phyloP scores from a whole-genome alignment of 1,140 invertebrate genomes.

The Nephotettix cincticeps region DNA sequence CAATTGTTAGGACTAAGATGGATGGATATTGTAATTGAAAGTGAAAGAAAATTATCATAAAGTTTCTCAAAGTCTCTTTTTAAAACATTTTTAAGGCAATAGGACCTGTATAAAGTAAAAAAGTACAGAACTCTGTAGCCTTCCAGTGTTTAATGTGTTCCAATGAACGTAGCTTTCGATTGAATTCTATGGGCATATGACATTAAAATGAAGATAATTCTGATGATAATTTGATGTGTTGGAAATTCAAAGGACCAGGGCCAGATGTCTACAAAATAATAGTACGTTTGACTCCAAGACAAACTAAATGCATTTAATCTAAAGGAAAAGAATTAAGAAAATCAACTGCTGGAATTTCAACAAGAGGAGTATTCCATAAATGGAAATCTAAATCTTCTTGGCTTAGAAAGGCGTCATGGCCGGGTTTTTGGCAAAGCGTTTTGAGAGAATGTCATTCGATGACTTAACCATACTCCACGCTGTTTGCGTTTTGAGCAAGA shows the following conservation, averaged over 20 bases:
- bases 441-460: conserved; percentile 39
- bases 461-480: conserved; percentile 36
- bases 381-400: neutral
- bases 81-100: conserved; percentile 42
- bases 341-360: conserved; percentile 21
- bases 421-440: neutral
- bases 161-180: conserved; percentile 45
- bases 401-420: neutral
- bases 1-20: neutral
- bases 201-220: conserved; percentile 24
- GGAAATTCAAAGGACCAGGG: neutral
- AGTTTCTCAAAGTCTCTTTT: conserved; percentile 40
- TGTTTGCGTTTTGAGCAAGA: conserved; percentile 45
- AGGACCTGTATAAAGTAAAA: conserved; percentile 51
- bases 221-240: neutral
- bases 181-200: conserved; percentile 46
- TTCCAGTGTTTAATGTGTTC: conserved; percentile 49
- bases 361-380: neutral
- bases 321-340: conserved; percentile 39
- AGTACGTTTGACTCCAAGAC: conserved; percentile 42
- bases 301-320: conserved; percentile 46
- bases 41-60: conserved; percentile 47
- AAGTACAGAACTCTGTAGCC: conserved; percentile 51
- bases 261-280: conserved; percentile 41
- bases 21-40: conserved; percentile 29